Conservation (phyloP, 2,113 vertebrate species). For the Bubo blakistoni region DNA sequence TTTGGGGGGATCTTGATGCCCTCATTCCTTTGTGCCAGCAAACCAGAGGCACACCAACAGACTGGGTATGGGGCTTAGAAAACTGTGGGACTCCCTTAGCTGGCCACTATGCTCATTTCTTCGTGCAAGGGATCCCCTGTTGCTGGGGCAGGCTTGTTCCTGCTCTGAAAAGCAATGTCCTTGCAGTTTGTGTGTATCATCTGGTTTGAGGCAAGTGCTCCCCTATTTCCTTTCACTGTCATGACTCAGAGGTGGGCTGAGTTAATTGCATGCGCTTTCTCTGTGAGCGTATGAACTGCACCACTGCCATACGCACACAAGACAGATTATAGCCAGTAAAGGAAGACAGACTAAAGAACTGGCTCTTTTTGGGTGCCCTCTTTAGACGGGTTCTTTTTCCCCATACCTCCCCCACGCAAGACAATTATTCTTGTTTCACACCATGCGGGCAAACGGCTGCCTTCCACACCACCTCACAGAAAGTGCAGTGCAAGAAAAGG, state of each 20-base stretch:
- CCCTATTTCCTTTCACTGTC: background rate
- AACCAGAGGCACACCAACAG: background rate
- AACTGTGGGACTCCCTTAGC: background rate
- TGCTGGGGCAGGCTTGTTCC: background rate
- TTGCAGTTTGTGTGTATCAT: background rate
- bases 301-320: background rate
- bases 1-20: background rate
- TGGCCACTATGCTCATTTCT: background rate
- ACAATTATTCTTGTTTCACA: background rate
- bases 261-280: background rate
- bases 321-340: background rate
- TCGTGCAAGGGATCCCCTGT: background rate
- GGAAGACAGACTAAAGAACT: background rate
- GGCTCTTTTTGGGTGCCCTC: background rate
- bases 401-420: background rate
- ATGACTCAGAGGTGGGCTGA: background rate
- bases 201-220: background rate
- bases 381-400: background rate
- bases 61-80: background rate
- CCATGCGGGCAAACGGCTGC: rapidly evolving
- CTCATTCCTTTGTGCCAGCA: background rate
- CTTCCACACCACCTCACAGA: background rate
- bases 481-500: background rate
- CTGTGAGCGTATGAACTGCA: background rate
- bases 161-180: background rate